These are phyloP conservation scores for Carettochelys insculpta DNA, from an alignment of 2,113 vertebrate species.

Conservation along the genomic window DNA sequence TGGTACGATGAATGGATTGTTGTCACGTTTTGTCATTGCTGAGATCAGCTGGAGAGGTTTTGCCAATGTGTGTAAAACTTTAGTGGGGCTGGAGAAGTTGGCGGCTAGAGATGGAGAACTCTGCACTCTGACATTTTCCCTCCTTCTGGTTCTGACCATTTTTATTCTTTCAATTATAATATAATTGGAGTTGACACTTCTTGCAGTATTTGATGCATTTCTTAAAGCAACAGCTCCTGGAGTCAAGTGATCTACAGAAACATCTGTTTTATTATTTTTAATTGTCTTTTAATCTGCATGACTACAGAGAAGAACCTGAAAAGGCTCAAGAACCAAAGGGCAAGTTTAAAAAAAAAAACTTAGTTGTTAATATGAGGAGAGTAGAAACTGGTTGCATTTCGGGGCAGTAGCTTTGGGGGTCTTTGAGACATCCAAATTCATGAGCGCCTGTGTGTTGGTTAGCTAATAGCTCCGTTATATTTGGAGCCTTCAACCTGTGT, in stretches of 20 bases:
- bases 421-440: too few relatives aligned
- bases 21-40: neutral
- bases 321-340: neutral
- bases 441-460: too few relatives aligned
- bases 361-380: neutral
- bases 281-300: neutral
- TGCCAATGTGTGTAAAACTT: neutral
- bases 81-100: neutral
- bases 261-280: too few relatives aligned
- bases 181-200: neutral
- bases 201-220: neutral
- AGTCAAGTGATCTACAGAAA: neutral
- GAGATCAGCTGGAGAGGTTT: fast-evolving
- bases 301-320: neutral
- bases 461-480: too few relatives aligned
- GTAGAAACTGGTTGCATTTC: neutral
- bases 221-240: neutral
- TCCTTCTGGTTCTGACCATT: neutral
- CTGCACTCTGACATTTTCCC: neutral
- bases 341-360: neutral
- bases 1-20: neutral
- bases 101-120: neutral
- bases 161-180: neutral
- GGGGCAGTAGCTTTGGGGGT: neutral
- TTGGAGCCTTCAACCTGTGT: too few relatives aligned